phyloP scores from a whole-genome alignment of 2,113 vertebrate species.

The Indri indri region DNA sequence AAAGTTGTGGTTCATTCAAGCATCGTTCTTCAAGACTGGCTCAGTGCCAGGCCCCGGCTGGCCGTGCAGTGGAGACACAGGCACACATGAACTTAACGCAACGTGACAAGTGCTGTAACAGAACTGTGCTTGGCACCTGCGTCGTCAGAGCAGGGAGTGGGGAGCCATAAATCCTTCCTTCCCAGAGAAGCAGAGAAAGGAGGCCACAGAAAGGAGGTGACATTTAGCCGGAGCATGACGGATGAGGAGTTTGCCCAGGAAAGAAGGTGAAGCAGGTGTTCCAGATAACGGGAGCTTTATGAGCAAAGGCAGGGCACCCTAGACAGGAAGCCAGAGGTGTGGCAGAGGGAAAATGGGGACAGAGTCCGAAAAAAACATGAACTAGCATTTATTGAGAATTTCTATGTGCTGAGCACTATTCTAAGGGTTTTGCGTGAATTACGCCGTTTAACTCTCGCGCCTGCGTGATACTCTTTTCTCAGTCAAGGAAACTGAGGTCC shows the following conservation, averaged over 20 bases:
- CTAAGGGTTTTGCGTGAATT: neutral
- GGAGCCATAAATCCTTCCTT: conserved; percentile 60
- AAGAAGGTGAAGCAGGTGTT: conserved; percentile 20
- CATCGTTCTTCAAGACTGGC: neutral
- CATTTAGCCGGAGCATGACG: conserved; percentile 55
- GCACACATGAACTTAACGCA: neutral
- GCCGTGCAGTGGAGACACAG: neutral
- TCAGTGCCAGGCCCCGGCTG: neutral
- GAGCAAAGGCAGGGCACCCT: neutral
- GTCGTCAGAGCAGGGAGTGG: neutral
- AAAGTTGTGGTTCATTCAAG: neutral
- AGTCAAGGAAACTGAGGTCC: neutral
- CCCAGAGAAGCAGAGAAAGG: conserved; percentile 39
- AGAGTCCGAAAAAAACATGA: neutral
- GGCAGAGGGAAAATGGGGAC: neutral
- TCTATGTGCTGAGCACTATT: neutral
- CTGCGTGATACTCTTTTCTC: neutral
- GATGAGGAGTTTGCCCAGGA: conserved; percentile 54
- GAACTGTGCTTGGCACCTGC: neutral
- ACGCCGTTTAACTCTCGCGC: neutral
- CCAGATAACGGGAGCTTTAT: neutral
- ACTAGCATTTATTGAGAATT: neutral
- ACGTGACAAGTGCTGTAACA: neutral
- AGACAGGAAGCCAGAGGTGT: fast-evolving
- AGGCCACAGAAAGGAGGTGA: conserved; percentile 57